A percentile compares a stretch with the other conserved stretches of the same genome.
These are phyloP conservation scores for Chymomyza procnemis DNA, from an alignment of 2,888 invertebrate species.

Conservation along the genomic window DNA sequence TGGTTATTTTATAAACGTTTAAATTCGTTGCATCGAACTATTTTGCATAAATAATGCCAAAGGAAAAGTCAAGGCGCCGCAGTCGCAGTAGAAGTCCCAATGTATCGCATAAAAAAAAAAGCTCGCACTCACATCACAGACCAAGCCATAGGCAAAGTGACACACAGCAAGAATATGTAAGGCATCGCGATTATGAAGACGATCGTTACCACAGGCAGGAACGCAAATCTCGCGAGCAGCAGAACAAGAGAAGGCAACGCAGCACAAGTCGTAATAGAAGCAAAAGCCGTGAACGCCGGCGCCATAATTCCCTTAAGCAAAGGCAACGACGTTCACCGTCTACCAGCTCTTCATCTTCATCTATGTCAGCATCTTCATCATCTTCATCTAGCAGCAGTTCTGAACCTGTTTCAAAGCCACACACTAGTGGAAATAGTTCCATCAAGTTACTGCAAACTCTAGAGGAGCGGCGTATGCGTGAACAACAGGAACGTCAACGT, in stretches of 20 bases:
- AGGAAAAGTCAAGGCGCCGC: slow-evolving; percentile 40
- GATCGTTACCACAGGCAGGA: slow-evolving; percentile 9
- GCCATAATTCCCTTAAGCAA: background rate
- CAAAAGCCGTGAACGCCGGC: slow-evolving; percentile 15
- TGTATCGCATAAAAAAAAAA: slow-evolving; percentile 26
- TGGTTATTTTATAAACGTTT: background rate
- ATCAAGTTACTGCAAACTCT: slow-evolving; percentile 85
- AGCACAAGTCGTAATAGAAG: slow-evolving; percentile 12
- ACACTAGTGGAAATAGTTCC: slow-evolving; percentile 30
- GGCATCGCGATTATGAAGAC: slow-evolving; percentile 20
- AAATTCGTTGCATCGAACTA: background rate
- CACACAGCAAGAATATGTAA: slow-evolving; percentile 11
- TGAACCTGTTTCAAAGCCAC: background rate
- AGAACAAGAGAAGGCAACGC: slow-evolving; percentile 14
- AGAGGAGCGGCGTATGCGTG: slow-evolving; percentile 84
- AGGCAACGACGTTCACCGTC: slow-evolving; percentile 9
- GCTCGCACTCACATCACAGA: slow-evolving; percentile 1
- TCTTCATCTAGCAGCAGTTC: slow-evolving; percentile 19
- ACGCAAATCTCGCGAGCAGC: background rate
- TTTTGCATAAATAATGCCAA: slow-evolving; percentile 43
- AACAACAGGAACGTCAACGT: slow-evolving; percentile 83
- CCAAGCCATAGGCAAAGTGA: slow-evolving; percentile 1
- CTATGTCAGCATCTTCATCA: slow-evolving; percentile 14
- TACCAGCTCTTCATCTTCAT: slow-evolving; percentile 21
- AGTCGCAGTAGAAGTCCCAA: slow-evolving; percentile 38